Percentiles rank a stretch among this genome's conserved stretches.
Conservation (phyloP, 92 coral and sea anemone genomes). For the Anthopleura xanthogrammica region DNA sequence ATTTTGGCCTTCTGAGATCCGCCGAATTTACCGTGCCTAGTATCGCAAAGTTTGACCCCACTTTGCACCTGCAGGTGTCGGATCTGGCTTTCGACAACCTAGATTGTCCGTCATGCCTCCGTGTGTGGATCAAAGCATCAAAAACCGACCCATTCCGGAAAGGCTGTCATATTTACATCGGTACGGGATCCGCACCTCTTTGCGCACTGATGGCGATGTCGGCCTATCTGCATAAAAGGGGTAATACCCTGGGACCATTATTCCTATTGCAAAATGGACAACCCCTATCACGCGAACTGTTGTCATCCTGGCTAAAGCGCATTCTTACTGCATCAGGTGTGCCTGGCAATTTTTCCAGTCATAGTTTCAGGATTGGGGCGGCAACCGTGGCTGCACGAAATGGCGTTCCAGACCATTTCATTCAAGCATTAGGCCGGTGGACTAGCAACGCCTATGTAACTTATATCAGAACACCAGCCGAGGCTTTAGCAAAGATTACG, state of each 20-base stretch:
- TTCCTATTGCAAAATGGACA: constrained; percentile 11
- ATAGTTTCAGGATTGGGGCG: constrained; percentile 41
- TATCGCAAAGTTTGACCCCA: no score
- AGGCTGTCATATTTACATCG: constrained; percentile 23
- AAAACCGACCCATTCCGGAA: not conserved
- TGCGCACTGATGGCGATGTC: constrained; percentile 27
- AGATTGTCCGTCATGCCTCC: no score
- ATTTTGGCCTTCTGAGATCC: no score
- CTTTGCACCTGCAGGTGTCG: no score
- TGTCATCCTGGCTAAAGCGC: not conserved
- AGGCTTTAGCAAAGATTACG: constrained; percentile 6
- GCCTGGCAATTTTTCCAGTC: constrained; percentile 42
- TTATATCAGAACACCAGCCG: constrained; percentile 34
- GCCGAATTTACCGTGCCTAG: no score
- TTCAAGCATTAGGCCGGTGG: constrained; percentile 46
- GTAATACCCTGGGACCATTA: constrained; percentile 28
- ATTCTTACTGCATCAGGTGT: constrained; percentile 16
- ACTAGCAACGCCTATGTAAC: constrained; percentile 30
- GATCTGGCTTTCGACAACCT: no score
- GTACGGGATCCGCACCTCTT: constrained; percentile 13
- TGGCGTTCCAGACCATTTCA: constrained; percentile 19
- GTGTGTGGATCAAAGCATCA: no score
- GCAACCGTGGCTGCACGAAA: constrained; percentile 5
- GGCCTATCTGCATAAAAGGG: constrained; percentile 18
- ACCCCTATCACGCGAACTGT: constrained; percentile 8